Percentiles rank a stretch among this genome's conserved stretches.
phyloP scores from a whole-genome alignment of 2,888 invertebrate species.

The Nysson spinosus region DNA sequence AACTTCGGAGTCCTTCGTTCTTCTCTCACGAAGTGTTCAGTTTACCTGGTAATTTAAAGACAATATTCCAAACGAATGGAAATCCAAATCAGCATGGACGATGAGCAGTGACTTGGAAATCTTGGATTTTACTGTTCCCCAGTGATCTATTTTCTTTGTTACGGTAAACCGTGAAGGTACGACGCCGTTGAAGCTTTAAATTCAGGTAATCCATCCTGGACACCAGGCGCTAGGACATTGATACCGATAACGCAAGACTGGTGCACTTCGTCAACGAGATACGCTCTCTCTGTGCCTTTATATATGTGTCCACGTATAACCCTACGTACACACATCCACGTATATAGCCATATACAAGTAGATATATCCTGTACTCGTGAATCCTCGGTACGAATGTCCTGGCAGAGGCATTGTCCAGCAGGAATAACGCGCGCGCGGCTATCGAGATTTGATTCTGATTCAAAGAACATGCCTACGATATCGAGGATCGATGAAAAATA shows the following conservation, averaged over 20 bases:
- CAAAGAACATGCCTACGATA: constrained; percentile 50
- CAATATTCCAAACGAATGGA: no score
- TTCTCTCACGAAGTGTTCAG: no score
- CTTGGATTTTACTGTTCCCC: neutral
- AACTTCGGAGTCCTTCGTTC: no score
- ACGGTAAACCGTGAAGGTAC: constrained; percentile 27
- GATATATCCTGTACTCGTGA: constrained; percentile 27
- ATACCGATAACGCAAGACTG: constrained; percentile 59
- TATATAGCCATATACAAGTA: neutral
- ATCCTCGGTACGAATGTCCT: constrained; percentile 47
- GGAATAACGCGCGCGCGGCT: constrained; percentile 50
- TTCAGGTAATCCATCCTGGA: constrained; percentile 55
- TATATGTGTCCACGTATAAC: constrained; percentile 18
- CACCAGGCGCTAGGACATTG: constrained; percentile 47
- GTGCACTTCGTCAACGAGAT: constrained; percentile 61
- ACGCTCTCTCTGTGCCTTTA: no score
- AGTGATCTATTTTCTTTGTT: neutral
- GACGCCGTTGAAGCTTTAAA: constrained; percentile 47
- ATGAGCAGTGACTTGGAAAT: no score
- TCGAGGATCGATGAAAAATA: constrained; percentile 57
- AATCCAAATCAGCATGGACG: no score
- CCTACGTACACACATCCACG: constrained; percentile 3
- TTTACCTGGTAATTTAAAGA: no score
- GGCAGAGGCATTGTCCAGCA: constrained; percentile 54
- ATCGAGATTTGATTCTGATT: constrained; percentile 59